These are phyloP conservation scores for Scaeva pyrastri DNA, from an alignment of 2,888 invertebrate species.

Conservation along the genomic window DNA sequence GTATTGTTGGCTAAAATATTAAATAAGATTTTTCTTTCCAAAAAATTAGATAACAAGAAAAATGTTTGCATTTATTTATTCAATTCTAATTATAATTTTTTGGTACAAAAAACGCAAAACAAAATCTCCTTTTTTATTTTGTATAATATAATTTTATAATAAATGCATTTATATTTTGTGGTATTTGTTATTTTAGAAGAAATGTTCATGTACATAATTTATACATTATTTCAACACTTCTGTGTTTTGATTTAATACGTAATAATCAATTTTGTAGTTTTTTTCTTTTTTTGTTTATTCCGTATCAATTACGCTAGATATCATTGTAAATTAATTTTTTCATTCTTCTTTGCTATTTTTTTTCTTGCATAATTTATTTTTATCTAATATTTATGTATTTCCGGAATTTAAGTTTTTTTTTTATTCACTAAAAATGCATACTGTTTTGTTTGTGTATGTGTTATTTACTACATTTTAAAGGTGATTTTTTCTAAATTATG, in stretches of 20 bases:
- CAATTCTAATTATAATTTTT: conserved; percentile 63
- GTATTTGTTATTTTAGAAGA: conserved; percentile 71
- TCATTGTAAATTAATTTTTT: conserved; percentile 61
- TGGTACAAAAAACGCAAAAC: conserved; percentile 78
- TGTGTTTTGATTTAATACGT: conserved; percentile 56
- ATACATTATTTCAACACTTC: conserved; percentile 68
- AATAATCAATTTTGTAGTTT: conserved; percentile 25
- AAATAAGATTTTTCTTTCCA: conserved; percentile 31
- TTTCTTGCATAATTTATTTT: conserved; percentile 23
- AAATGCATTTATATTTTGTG: conserved; percentile 75
- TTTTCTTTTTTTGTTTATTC: conserved; percentile 46
- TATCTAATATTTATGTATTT: conserved; percentile 55
- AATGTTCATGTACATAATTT: conserved; percentile 71
- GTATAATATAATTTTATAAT: conserved; percentile 75
- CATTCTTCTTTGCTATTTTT: conserved; percentile 37
- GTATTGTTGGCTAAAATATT: background rate
- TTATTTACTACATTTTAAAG: conserved; percentile 41
- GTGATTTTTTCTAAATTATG: conserved; percentile 47
- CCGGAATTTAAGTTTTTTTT: conserved; percentile 21
- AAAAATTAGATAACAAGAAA: conserved; percentile 75
- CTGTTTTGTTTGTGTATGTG: conserved; percentile 37
- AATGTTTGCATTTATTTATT: conserved; percentile 71
- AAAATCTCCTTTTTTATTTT: conserved; percentile 66
- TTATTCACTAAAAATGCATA: conserved; percentile 49
- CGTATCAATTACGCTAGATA: conserved; percentile 75